Percentiles rank a stretch among this genome's conserved stretches.
phyloP scores from a whole-genome alignment of 2,797 vertebrate species.

The Dromococcyx pavoninus region DNA sequence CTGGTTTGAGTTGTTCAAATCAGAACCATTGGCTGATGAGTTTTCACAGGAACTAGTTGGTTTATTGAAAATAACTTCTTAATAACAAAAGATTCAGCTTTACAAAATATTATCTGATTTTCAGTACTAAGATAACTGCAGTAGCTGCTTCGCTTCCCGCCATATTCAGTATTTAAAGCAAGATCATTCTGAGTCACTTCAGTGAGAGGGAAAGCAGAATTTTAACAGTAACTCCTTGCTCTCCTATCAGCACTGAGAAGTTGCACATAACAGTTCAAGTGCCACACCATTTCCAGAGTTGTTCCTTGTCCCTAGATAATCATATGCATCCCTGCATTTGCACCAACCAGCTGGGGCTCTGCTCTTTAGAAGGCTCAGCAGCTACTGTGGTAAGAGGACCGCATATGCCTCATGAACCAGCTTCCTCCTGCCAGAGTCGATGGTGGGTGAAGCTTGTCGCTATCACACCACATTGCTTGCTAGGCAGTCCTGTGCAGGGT shows the following conservation, averaged over 20 bases:
- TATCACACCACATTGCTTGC: accelerated
- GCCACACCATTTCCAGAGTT: background rate
- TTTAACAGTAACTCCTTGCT: background rate
- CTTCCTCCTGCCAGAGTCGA: accelerated
- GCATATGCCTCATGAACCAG: background rate
- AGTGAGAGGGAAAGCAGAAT: background rate
- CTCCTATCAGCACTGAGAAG: background rate
- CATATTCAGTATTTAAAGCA: background rate
- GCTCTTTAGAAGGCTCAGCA: background rate
- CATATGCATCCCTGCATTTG: accelerated
- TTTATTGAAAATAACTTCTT: background rate
- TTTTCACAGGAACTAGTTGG: background rate
- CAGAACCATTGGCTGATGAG: background rate
- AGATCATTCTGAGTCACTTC: background rate
- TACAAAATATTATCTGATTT: background rate
- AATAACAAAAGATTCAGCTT: background rate
- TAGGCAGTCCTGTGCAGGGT: background rate
- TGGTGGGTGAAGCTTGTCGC: background rate
- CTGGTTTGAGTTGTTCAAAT: background rate
- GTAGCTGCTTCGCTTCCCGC: background rate
- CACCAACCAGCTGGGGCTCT: background rate
- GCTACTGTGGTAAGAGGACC: background rate
- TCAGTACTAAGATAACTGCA: background rate
- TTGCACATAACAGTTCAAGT: background rate
- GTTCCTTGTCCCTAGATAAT: background rate